Evolutionary conservation across 2,888 invertebrate genomes (phyloP), one percentile per base, ranked within the genome.

Genomic region (Hydriomena furcata): DNA sequence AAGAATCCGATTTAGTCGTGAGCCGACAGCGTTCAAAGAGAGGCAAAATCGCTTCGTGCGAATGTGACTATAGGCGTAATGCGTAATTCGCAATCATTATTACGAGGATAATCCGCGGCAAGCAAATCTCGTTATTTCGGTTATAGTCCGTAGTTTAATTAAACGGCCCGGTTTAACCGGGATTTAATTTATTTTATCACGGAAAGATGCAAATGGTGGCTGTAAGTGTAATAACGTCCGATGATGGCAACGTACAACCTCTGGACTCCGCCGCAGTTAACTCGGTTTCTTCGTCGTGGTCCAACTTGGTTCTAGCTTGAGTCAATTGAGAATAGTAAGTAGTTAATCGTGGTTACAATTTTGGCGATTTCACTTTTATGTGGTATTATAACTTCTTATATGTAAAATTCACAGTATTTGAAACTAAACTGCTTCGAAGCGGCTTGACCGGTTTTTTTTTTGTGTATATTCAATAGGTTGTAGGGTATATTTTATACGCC

Each of bases 11-110:
- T 12, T 13, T 25, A 11, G 32, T 35, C 13, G 24, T 24, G 23
- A 34, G 10, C 31, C 17, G 25, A 10, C 13, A 42, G 23, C 24
- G 7, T 31, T 5, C 7, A 23, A 31, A 31, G 2, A 4, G 13
- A 5, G 30, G 6, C 23, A 32, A 17, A 23, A 42, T 31, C 13
- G 30, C 27, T 20, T 8, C 5, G 30, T 23, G 44, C 17, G 2
- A 37, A 47, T 37, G 47, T 35, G 42, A 43, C 31, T 40, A 34
- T 43, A 25, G 21, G 7, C 12, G 28, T 23, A 27, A 45, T 35
- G 30, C 44, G 53, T 41, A 42, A 41, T 51, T 51, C 40, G 44
- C 46, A 49, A 46, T 37, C 24, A 55, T 43, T 49, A 37, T 52
- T 47, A 43, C 17, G 36, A 12, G 44, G 45, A 49, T 49, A 52